These are phyloP conservation scores for Harpagus bidentatus DNA, from an alignment of 2,113 vertebrate species.

Conservation along the genomic window DNA sequence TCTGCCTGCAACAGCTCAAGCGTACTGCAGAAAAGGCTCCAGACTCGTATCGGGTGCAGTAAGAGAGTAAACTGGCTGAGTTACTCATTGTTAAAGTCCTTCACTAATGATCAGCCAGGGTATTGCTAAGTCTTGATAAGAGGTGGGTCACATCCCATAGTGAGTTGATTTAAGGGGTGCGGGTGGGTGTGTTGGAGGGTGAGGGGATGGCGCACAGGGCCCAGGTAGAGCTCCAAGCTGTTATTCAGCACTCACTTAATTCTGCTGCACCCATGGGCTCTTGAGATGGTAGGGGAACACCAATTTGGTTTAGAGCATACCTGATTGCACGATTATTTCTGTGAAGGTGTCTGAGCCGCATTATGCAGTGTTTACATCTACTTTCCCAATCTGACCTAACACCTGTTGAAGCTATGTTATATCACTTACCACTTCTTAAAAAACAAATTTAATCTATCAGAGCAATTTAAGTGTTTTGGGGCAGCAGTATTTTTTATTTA, in stretches of 20 bases:
- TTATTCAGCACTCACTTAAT: no score
- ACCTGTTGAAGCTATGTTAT: not conserved
- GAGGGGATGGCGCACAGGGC: no score
- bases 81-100: not conserved
- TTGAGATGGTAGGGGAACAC: not conserved
- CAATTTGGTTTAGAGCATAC: not conserved
- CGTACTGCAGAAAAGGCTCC: not conserved
- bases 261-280: not conserved
- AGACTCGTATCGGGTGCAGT: not conserved
- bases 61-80: not conserved
- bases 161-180: not conserved
- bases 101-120: not conserved
- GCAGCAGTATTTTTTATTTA: not conserved
- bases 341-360: not conserved
- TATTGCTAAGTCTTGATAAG: not conserved
- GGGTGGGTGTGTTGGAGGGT: not conserved
- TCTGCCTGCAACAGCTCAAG: not conserved
- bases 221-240: not conserved
- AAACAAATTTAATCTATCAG: not conserved
- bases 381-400: not conserved
- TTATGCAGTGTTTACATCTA: not conserved
- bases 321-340: not conserved
- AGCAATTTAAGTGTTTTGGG: not conserved
- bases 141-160: fast-evolving
- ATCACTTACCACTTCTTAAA: not conserved